Conservation (phyloP, 2,888 invertebrate species). For the Achlya flavicornis region DNA sequence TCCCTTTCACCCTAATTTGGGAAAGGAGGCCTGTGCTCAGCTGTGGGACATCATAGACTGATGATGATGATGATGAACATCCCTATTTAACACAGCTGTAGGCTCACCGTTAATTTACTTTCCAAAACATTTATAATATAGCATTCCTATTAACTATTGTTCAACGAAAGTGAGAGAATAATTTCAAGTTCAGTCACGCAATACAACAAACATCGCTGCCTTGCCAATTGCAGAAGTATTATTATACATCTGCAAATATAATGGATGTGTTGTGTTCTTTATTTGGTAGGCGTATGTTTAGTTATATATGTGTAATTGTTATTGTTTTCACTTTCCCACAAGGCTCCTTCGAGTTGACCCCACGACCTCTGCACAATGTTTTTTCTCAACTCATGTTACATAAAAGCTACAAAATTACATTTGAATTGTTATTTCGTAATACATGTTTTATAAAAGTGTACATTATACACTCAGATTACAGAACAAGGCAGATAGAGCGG, state of each 20-base stretch:
- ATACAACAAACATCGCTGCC: neutral
- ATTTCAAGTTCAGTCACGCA: conserved; percentile 8
- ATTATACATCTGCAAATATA: neutral
- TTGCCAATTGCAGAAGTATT: neutral
- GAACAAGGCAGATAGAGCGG: no score
- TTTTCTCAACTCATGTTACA: no score
- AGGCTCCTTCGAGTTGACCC: neutral
- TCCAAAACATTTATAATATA: conserved; percentile 9
- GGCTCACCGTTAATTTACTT: neutral
- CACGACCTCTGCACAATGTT: neutral
- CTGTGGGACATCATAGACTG: no score
- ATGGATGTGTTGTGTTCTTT: neutral
- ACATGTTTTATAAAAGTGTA: neutral
- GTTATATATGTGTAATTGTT: neutral
- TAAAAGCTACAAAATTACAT: no score
- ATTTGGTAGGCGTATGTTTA: neutral
- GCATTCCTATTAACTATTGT: no score
- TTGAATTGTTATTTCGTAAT: no score
- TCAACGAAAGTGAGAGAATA: neutral
- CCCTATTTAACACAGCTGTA: no score
- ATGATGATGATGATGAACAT: no score
- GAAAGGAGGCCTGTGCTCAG: no score
- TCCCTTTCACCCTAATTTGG: no score
- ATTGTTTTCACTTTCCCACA: conserved; percentile 4
- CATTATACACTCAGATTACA: no score